These are phyloP conservation scores for Aspidiotus destructor DNA, from an alignment of 2,888 invertebrate genomes.

Conservation along the genomic window DNA sequence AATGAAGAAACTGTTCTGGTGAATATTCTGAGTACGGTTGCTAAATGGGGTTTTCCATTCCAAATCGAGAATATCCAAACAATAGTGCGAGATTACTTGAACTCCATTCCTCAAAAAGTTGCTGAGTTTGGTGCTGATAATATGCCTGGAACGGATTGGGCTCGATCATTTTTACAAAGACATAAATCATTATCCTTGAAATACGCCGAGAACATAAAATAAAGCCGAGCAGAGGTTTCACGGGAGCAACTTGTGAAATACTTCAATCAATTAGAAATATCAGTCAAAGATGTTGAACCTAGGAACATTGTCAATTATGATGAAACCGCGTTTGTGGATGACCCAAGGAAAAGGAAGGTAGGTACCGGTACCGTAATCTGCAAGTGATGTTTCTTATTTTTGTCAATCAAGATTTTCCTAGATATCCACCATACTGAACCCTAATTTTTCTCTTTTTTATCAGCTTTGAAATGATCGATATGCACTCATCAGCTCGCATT, in stretches of 20 bases:
- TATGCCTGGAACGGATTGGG: constrained; percentile 37
- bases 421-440: no score
- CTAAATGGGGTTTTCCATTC: constrained; percentile 37
- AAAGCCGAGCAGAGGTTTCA: constrained; percentile 37
- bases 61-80: constrained; percentile 36
- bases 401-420: no score
- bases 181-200: constrained; percentile 35
- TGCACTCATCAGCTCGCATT: no score
- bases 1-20: no score
- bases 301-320: constrained; percentile 39
- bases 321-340: constrained; percentile 39
- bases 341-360: constrained; percentile 37
- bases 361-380: no score
- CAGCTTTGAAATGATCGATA: no score
- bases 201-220: constrained; percentile 35
- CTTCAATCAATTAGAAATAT: constrained; percentile 37
- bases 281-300: constrained; percentile 34
- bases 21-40: background rate
- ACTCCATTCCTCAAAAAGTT: constrained; percentile 35
- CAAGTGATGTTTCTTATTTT: no score
- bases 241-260: constrained; percentile 37
- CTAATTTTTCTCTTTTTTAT: no score
- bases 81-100: constrained; percentile 37
- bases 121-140: constrained; percentile 35
- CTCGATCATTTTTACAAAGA: constrained; percentile 37